Conservation (phyloP, 2,888 invertebrate species). For the Drosophila meridiana region DNA sequence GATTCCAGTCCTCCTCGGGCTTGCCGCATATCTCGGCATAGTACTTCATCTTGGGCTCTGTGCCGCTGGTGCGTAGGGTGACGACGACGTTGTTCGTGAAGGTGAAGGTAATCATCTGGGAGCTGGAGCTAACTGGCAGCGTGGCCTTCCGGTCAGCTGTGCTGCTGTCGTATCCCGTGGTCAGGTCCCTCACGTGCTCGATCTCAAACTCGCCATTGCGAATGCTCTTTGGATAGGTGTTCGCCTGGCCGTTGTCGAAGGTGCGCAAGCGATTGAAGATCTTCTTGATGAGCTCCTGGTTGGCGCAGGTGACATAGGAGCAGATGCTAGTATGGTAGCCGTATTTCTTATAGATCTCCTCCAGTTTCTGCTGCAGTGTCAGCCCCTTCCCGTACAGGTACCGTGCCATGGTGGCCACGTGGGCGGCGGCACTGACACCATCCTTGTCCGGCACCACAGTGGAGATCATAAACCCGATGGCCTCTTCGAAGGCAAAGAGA, state of each 20-base stretch:
- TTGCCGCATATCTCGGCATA: constrained; percentile 95
- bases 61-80: constrained; percentile 97
- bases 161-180: constrained; percentile 91
- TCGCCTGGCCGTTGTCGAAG: constrained; percentile 85
- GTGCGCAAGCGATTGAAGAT: constrained; percentile 95
- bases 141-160: constrained; percentile 89
- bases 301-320: constrained; percentile 95
- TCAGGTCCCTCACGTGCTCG: constrained; percentile 92
- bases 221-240: constrained; percentile 90
- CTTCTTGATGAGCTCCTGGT: constrained; percentile 88
- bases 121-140: constrained; percentile 88
- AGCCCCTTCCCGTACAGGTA: constrained; percentile 88
- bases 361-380: constrained; percentile 88
- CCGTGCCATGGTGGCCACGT: constrained; percentile 90
- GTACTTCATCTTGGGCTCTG: constrained; percentile 99
- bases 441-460: constrained; percentile 96
- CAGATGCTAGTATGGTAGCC: constrained; percentile 95
- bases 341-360: constrained; percentile 92
- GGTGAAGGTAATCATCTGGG: constrained; percentile 97
- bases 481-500: constrained; percentile 98
- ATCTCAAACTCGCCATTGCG: constrained; percentile 88
- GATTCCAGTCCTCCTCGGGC: constrained; percentile 89
- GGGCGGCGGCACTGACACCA: constrained; percentile 95
- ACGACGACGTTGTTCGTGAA: constrained; percentile 94
- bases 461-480: constrained; percentile 99